Evolutionary conservation across 1,140 invertebrate genomes (phyloP), one percentile per base, ranked within the genome.

Genomic region (Panagrolaimus sp.): DNA sequence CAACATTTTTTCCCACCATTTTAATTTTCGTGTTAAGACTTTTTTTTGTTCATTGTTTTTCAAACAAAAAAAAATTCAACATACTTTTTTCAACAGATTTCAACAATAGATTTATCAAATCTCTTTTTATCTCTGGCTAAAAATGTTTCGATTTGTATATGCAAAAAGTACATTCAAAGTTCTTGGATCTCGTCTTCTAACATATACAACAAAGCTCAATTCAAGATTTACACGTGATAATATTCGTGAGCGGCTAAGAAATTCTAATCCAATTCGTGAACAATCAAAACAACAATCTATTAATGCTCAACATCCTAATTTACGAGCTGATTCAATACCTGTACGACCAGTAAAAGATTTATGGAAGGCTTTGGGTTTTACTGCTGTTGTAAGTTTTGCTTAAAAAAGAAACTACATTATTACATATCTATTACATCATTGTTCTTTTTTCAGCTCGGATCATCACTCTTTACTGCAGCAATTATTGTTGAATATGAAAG

Each of bases 301-400:
- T 0, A 20, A 13, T 25, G 20, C 2, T n/a, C n/a, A 27, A 57
- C n/a, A 57, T 11, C 51, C 51, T 5, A 25, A 14, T 4, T 4
- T 16, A 51, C 2, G 23, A 9, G 51, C 69, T 9, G 74, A 76
- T 62, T 45, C 42, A 9, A 65, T 78, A 25, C 66, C 74, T 16
- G 31, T 76, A 27, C 66, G 76, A 27, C 72, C 74, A 3, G n/a
- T 42, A 5, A 48, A 14, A 16, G 43, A 76, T 66, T 43, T 76
- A 13, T 70, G 43, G 68, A 69, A 66, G 31, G 76, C 72, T 42
- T 7, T 75, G 11, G 76, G 72, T 16, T 76, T 78, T 51, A 78
- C 76, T 8, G 66, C 51, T 16, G 71, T 20, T 42, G 74, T 76
- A 51, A 67, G 74, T 75, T 47, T 46, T 53, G 46, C 47, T 62